Conservation (phyloP, 2,888 invertebrate genomes). For the Leptinotarsa haldemani region DNA sequence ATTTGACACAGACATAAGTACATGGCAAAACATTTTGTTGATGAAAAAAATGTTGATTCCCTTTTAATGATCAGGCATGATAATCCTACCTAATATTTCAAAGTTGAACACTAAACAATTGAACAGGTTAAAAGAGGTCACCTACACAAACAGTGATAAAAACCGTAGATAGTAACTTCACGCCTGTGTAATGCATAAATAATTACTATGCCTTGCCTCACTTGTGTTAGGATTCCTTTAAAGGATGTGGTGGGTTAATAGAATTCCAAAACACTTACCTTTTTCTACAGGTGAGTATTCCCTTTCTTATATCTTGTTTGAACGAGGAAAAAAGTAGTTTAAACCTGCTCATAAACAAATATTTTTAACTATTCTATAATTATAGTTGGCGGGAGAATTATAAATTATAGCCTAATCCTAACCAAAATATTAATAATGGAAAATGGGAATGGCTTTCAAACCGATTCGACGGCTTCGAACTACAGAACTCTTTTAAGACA, state of each 20-base stretch:
- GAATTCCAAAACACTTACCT: conserved; percentile 50
- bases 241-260: conserved; percentile 38
- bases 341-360: background rate
- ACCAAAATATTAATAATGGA: no score
- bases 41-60: no score
- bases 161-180: background rate
- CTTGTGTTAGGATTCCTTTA: no score
- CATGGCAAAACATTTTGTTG: no score
- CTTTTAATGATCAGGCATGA: no score
- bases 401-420: background rate
- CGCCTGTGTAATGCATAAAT: no score
- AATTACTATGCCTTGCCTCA: no score
- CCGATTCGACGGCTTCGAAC: background rate
- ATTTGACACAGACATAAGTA: no score
- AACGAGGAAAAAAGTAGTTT: background rate
- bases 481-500: background rate
- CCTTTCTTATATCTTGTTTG: conserved; percentile 23
- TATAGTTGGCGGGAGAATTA: background rate
- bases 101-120: background rate
- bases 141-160: background rate
- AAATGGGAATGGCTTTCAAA: background rate
- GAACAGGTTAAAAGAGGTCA: conserved; percentile 13
- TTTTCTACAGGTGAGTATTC: conserved; percentile 45
- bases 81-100: no score
- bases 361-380: background rate